These are phyloP conservation scores for Drosophila parthenogenetica DNA, from an alignment of 2,888 invertebrate species.

Conservation along the genomic window DNA sequence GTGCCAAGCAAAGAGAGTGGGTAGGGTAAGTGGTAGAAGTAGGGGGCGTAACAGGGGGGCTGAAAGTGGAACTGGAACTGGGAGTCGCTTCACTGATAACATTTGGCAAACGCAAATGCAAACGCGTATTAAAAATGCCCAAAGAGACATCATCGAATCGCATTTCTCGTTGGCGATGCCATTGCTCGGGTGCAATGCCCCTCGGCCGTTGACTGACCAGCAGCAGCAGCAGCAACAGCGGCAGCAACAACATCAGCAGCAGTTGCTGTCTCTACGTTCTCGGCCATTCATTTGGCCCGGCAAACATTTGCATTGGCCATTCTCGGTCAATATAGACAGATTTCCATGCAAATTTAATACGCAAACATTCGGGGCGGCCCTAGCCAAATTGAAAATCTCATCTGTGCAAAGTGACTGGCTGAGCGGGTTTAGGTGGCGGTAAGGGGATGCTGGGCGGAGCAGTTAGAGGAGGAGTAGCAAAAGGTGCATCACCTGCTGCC, in stretches of 20 bases:
- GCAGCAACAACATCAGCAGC: conserved; percentile 35
- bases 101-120: conserved; percentile 76
- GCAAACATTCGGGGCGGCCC: conserved; percentile 82
- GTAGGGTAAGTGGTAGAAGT: neutral
- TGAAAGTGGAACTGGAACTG: conserved; percentile 38
- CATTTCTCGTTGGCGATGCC: conserved; percentile 27
- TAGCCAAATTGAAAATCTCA: conserved; percentile 85
- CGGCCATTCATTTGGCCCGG: conserved; percentile 71
- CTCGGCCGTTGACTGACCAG: conserved; percentile 58
- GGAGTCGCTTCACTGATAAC: conserved; percentile 67
- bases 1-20: neutral
- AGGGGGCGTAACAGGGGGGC: neutral
- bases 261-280: conserved; percentile 46
- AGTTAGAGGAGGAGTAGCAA: neutral
- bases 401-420: conserved; percentile 77
- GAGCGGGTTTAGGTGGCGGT: neutral
- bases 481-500: conserved; percentile 38
- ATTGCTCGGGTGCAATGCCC: conserved; percentile 71
- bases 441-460: neutral
- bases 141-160: conserved; percentile 69
- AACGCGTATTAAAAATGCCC: conserved; percentile 81
- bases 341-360: conserved; percentile 85
- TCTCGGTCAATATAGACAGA: conserved; percentile 85
- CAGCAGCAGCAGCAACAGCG: conserved; percentile 35
- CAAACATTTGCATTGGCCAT: conserved; percentile 81